Conservation (phyloP, 2,797 vertebrate species). For the Oreochromis mossambicus region DNA sequence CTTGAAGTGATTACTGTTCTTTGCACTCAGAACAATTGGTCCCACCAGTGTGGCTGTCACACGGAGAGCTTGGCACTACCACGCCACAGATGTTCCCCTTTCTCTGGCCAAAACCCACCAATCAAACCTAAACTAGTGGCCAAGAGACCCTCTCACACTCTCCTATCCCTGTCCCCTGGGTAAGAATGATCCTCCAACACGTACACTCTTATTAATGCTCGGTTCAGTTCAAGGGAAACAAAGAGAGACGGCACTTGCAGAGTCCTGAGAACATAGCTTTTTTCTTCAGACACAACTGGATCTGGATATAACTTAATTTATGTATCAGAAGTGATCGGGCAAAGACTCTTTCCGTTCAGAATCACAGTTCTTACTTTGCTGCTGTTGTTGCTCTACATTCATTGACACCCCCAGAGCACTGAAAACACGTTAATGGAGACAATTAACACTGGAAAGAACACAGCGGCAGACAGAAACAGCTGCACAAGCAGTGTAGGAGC, state of each 20-base stretch:
- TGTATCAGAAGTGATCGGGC: constrained; percentile 46
- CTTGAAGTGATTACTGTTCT: constrained; percentile 76
- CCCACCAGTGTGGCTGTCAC: constrained; percentile 69
- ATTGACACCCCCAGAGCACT: constrained; percentile 18
- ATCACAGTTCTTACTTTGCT: constrained; percentile 25
- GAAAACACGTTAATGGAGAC: constrained; percentile 51
- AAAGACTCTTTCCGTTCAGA: constrained; percentile 8
- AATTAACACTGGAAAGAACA: constrained; percentile 44
- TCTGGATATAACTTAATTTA: constrained; percentile 45
- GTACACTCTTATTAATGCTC: constrained; percentile 48
- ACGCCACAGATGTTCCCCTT: constrained; percentile 71
- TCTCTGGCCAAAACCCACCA: constrained; percentile 70
- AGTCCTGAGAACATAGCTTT: constrained; percentile 32
- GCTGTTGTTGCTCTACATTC: constrained; percentile 33
- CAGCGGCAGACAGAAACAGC: constrained; percentile 33
- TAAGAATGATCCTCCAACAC: constrained; percentile 41
- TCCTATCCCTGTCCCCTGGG: constrained; percentile 18
- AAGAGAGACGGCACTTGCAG: constrained; percentile 21
- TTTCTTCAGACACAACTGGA: constrained; percentile 33
- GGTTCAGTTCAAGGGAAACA: constrained; percentile 29
- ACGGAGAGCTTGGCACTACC: constrained; percentile 69
- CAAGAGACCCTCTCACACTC: constrained; percentile 53
- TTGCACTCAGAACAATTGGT: constrained; percentile 71
- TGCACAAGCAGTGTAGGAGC: constrained; percentile 16
- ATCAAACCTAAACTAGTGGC: constrained; percentile 68